Conservation (phyloP, 2,888 invertebrate species). For the Dynastes tityus region DNA sequence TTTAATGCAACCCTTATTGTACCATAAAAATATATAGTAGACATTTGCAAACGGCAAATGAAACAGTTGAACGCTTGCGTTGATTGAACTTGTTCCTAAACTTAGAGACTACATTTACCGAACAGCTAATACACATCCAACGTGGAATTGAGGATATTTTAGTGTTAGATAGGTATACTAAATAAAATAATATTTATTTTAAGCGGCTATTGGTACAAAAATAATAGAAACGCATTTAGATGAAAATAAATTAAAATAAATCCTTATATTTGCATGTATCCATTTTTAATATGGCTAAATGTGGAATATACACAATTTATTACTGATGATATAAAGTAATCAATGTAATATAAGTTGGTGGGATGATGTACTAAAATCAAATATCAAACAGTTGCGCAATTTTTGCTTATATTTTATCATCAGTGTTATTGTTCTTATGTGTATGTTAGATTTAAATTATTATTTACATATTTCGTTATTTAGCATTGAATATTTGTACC, state of each 20-base stretch:
- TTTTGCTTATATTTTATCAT: not conserved
- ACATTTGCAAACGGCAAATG: slow-evolving; percentile 32
- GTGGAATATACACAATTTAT: not conserved
- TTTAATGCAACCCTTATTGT: slow-evolving; percentile 57
- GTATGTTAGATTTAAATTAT: not conserved
- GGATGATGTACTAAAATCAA: slow-evolving; percentile 21
- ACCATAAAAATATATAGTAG: slow-evolving; percentile 49
- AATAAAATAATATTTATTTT: not conserved
- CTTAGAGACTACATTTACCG: slow-evolving; percentile 20
- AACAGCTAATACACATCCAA: slow-evolving; percentile 40
- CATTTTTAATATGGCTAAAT: too few relatives aligned
- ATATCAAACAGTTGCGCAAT: slow-evolving; percentile 8
- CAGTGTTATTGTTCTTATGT: not conserved
- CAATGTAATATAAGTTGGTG: slow-evolving; percentile 27
- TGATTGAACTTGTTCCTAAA: slow-evolving; percentile 33
- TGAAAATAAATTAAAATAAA: too few relatives aligned
- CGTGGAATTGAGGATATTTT: slow-evolving; percentile 34
- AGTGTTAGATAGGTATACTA: slow-evolving; percentile 11
- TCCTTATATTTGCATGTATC: too few relatives aligned
- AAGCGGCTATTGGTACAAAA: too few relatives aligned
- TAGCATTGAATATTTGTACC: not conserved
- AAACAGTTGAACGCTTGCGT: slow-evolving; percentile 20
- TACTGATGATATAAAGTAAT: not conserved
- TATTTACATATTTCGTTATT: slow-evolving; percentile 4
- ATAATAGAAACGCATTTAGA: too few relatives aligned